These are phyloP conservation scores for Sciurus niger DNA, from an alignment of 2,113 vertebrate genomes.

Conservation along the genomic window DNA sequence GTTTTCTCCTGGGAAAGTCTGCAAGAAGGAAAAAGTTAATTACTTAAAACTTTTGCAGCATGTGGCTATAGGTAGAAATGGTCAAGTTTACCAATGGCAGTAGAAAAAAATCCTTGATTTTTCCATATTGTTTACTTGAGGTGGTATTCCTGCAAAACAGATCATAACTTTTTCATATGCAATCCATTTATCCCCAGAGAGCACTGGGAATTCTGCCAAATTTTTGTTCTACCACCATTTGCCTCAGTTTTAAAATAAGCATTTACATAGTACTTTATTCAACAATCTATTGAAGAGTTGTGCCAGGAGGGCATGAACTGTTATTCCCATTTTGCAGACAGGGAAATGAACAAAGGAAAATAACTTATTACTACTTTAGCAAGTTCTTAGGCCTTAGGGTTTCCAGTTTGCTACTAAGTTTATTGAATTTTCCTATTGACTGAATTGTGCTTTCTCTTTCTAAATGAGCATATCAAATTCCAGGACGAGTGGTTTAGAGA, in stretches of 20 bases:
- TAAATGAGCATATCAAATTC: neutral
- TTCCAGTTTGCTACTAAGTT: constrained; percentile 7
- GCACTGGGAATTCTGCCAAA: neutral
- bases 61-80: constrained; percentile 7
- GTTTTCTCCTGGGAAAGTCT: neutral
- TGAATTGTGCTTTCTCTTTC: neutral
- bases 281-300: neutral
- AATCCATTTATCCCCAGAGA: neutral
- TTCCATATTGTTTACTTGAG: neutral
- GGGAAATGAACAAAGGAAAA: constrained; percentile 20
- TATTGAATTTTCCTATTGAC: neutral
- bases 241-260: constrained; percentile 35
- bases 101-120: neutral
- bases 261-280: neutral
- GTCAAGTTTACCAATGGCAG: constrained; percentile 10
- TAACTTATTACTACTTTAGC: neutral
- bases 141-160: neutral
- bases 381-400: neutral
- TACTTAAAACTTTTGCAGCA: neutral
- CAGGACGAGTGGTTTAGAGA: neutral
- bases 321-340: constrained; percentile 37
- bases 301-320: neutral
- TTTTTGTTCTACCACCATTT: constrained; percentile 38
- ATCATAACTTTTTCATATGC: neutral
- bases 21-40: constrained; percentile 28